Evolutionary conservation across 2,797 vertebrate species (phyloP).

Genomic region (Danio kyathit): DNA sequence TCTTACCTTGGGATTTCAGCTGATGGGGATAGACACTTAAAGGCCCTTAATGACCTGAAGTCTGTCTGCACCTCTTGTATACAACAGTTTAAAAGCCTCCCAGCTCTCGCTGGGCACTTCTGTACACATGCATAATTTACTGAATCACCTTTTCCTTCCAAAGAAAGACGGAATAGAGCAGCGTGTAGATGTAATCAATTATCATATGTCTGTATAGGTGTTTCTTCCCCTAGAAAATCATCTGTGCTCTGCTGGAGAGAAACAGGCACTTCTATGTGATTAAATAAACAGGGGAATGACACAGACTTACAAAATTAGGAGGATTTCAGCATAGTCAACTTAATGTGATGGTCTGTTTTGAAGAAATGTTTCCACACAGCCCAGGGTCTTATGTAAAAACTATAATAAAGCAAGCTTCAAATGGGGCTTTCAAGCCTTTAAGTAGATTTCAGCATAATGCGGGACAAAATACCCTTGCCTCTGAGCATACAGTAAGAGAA

Average conservation of each 20-base stretch:
- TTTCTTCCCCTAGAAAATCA: slow-evolving; percentile 64
- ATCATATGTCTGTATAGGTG: slow-evolving; percentile 69
- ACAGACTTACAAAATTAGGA: not conserved
- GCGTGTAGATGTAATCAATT: slow-evolving; percentile 81
- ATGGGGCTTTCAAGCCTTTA: slow-evolving; percentile 42
- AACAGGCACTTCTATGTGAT: not conserved
- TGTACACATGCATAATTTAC: slow-evolving; percentile 83
- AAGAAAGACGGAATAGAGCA: slow-evolving; percentile 72
- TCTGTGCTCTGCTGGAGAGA: slow-evolving; percentile 64
- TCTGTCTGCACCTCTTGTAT: slow-evolving; percentile 73
- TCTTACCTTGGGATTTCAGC: slow-evolving; percentile 56
- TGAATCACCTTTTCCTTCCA: slow-evolving; percentile 74
- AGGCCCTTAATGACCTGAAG: slow-evolving; percentile 65
- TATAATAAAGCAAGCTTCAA: slow-evolving; percentile 22
- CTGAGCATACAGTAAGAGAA: slow-evolving; percentile 13
- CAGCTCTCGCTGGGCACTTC: slow-evolving; percentile 68
- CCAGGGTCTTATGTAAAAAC: slow-evolving; percentile 7
- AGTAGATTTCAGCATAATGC: slow-evolving; percentile 45
- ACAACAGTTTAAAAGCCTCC: slow-evolving; percentile 79
- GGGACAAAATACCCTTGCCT: slow-evolving; percentile 41
- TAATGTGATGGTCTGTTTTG: slow-evolving; percentile 22
- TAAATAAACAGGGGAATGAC: slow-evolving; percentile 9
- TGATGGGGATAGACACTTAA: slow-evolving; percentile 68
- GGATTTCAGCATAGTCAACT: slow-evolving; percentile 10
- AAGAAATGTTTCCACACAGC: slow-evolving; percentile 1